phyloP scores from a whole-genome alignment of 30 jellyfish, hydroid and myxozoan species.

The Clytia hemisphaerica region DNA sequence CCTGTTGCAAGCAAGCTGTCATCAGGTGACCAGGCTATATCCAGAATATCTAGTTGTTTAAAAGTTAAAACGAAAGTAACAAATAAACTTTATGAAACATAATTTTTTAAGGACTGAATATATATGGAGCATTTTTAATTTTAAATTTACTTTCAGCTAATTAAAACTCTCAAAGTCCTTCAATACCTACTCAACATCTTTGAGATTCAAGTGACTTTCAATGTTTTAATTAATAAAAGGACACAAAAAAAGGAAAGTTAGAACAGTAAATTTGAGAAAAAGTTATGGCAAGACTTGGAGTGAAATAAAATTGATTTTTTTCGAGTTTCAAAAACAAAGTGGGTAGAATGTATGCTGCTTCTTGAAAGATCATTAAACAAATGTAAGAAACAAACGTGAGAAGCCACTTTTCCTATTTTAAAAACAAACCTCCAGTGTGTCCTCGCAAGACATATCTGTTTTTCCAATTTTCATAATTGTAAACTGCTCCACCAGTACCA shows the following conservation, averaged over 20 bases:
- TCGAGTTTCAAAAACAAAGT: too few species aligned
- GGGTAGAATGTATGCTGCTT: too few species aligned
- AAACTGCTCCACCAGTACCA: constrained; percentile 92
- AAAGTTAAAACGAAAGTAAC: background rate
- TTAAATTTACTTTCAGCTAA: background rate
- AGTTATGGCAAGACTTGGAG: too few species aligned
- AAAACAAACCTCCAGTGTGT: constrained; percentile 87
- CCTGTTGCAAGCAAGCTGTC: constrained; percentile 94
- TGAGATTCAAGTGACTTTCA: too few species aligned
- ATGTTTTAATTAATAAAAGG: too few species aligned
- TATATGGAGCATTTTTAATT: background rate
- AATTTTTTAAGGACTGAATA: background rate
- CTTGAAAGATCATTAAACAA: too few species aligned
- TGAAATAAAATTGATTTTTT: too few species aligned
- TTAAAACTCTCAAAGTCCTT: background rate
- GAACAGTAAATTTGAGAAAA: background rate
- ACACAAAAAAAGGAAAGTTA: too few species aligned
- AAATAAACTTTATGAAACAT: background rate
- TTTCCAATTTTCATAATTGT: constrained; percentile 77
- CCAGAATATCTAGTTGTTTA: constrained; percentile 61
- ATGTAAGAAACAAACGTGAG: too few species aligned
- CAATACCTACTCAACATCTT: too few species aligned
- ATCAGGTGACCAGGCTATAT: constrained; percentile 97
- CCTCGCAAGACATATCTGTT: constrained; percentile 69
- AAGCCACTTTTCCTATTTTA: too few species aligned